Base-by-base conservation (phyloP, 2,888 invertebrate genomes). In the Microctonus aethiopoides region DNA sequence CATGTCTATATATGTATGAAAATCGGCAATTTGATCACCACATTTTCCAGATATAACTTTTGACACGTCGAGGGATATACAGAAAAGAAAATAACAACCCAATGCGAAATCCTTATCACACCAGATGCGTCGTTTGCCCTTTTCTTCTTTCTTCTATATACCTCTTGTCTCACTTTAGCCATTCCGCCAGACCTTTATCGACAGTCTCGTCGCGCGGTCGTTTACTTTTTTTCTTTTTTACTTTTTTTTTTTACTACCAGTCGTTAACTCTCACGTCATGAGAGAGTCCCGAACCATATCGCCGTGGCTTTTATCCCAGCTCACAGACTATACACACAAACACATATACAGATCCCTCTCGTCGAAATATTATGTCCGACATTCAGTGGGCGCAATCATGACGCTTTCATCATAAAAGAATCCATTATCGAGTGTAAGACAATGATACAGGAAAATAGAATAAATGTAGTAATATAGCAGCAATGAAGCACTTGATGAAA, bases 381-480 rank as follows among this genome's bases (percentile, higher is more conserved):
- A 52, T 46, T 63, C 29, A 36, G 61, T 39, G 39, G 46, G 63
- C 32, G 51, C 32, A 63, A 63, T 63, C 63, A 51, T 51, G 34
- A 52, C 32, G 63, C 52, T 63, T 63, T 63, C 32, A 63, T 52
- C 52, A 52, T 63, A 63, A 63, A 63, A 63, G 63, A 63, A 63
- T 63, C 63, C 52, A 63, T 63, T 63, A 63, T 63, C 63, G 32
- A 32, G 63, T 63, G 52, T 63, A 52, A 63, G 52, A 63, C 63
- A 63, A 63, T 63, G 63, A 63, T 34, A n/a, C 63, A 32, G n/a
- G 29, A 52, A 22, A 9, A 20, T 46, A 26, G 26, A 54, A 54
- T 54, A 26, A 26, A 22, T 54, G 24, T 54, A 11, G 24, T 54
- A 11, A 26, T 24, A 54, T 54, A 54, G 46, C 36, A 36, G 4